phyloP scores from a whole-genome alignment of 2,888 invertebrate genomes.

The Tipula unca region DNA sequence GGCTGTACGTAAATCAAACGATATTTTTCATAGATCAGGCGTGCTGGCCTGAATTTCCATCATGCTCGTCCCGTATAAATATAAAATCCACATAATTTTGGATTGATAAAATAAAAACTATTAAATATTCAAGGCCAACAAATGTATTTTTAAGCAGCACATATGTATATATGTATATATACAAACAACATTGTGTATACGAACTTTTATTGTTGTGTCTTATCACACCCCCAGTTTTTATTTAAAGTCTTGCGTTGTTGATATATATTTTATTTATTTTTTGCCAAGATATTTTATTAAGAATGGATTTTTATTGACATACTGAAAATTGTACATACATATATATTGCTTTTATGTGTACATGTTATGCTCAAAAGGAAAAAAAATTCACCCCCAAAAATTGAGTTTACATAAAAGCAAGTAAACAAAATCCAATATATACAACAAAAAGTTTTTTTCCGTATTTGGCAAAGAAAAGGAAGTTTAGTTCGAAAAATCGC shows the following conservation, averaged over 20 bases:
- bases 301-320: conserved; percentile 14
- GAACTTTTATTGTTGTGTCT: neutral
- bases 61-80: neutral
- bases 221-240: neutral
- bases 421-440: neutral
- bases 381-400: neutral
- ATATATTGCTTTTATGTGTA: neutral
- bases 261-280: neutral
- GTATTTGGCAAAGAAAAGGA: neutral
- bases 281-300: neutral
- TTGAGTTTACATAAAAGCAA: neutral
- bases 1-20: neutral
- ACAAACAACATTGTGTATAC: neutral
- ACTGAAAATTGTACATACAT: neutral
- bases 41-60: neutral
- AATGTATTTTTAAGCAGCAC: neutral
- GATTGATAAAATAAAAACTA: neutral
- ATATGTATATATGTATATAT: no score
- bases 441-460: neutral
- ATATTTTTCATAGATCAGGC: neutral
- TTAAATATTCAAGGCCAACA: neutral
- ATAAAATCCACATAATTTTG: neutral
- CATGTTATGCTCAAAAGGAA: neutral
- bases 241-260: neutral
- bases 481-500: neutral